Percentiles rank a stretch among this genome's conserved stretches.
Evolutionary conservation across 2,888 invertebrate genomes (phyloP).

Genomic region (Bursaphelenchus okinawaensis): DNA sequence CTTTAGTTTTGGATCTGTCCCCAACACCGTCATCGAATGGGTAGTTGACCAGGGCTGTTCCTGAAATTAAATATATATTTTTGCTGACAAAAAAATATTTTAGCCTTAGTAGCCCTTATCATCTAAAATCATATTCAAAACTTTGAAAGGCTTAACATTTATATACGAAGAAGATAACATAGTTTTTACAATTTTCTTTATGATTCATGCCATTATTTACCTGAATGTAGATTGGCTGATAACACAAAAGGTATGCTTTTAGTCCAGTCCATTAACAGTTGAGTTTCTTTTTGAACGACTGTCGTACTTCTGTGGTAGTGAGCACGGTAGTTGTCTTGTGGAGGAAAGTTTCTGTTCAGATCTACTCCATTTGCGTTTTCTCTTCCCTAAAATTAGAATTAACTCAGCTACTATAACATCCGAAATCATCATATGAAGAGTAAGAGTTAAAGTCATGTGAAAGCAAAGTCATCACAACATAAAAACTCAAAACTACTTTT

Average conservation of each 20-base stretch:
- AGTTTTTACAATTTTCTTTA: no score
- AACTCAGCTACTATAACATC: conserved; percentile 13
- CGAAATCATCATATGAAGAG: no score
- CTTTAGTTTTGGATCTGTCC: conserved; percentile 19
- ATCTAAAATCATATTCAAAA: conserved; percentile 14
- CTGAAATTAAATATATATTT: no score
- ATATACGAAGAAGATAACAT: conserved; percentile 72
- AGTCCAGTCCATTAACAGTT: conserved; percentile 58
- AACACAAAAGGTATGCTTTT: conserved; percentile 46
- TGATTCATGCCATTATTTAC: no score
- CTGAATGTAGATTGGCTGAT: conserved; percentile 56
- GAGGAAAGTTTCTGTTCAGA: conserved; percentile 84
- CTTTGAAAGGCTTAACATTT: not conserved
- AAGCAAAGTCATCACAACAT: no score
- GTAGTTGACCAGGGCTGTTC: conserved; percentile 67
- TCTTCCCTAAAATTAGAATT: conserved; percentile 64
- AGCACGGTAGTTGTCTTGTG: conserved; percentile 57
- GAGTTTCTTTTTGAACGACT: conserved; percentile 54
- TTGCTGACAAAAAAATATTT: no score
- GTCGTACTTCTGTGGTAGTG: not conserved
- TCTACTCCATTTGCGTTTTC: conserved; percentile 76
- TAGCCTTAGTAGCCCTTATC: no score
- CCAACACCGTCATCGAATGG: conserved; percentile 75
- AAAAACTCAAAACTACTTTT: not conserved
- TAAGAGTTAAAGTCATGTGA: no score